Evolutionary conservation across 2,113 vertebrate species (phyloP), one percentile per base, ranked within the genome.

Genomic region (Aegithalos caudatus): DNA sequence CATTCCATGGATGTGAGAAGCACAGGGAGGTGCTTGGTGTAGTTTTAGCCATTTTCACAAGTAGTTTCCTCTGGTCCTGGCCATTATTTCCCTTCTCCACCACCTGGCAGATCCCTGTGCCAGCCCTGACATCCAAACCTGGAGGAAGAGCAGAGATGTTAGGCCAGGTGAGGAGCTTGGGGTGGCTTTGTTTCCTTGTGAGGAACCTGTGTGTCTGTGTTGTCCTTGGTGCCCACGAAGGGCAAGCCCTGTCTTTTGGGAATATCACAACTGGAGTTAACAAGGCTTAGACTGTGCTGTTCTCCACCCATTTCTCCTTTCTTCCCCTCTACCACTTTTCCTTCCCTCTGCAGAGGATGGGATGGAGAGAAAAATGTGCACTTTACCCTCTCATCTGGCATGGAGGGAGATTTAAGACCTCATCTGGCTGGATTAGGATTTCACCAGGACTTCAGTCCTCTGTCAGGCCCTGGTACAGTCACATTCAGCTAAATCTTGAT

Each of bases 1-100:
- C 20, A 28, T 19, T 44, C 0, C 0, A 4, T 15, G 38, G 11
- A 18, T 72, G 29, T 28, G 16, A 79, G 65, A 69, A 65, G 44
- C 73, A 51, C 38, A 73, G 54, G 48, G 19, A 29, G 14, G 15
- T 5, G 5, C 13, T 86, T 50, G 9, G 11, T 47, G 47, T 45
- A n/a, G 38, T 25, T 86, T 82, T 27, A 47, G 50, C 6, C 42
- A 54, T 42, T 80, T 86, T n/a, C 47, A 18, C 37, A 61, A 51
- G 16, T 19, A 0, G 20, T 78, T 85, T 84, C n/a, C 80, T 50
- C 60, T 65, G 54, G 4, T 60, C 50, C 14, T 61, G 28, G 47
- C 13, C 50, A 21, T 33, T 45, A 57, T 73, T 89, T 74, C 56
- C 27, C 24, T 62, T 81, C 50, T 91, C 35, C 15, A 33, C 35